phyloP scores from a whole-genome alignment of 2,113 vertebrate species.

The Dunckerocampus dactyliophorus region DNA sequence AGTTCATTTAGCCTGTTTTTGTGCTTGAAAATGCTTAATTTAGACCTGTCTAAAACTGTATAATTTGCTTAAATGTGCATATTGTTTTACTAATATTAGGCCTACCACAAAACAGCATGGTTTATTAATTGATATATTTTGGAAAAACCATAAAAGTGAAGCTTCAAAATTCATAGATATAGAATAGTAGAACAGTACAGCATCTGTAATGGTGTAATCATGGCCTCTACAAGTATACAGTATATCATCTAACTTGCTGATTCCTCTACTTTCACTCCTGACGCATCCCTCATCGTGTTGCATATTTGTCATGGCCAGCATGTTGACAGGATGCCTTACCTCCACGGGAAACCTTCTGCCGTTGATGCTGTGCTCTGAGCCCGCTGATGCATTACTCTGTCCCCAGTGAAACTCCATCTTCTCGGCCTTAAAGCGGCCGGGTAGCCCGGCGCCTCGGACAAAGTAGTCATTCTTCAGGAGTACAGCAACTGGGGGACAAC shows the following conservation, averaged over 20 bases:
- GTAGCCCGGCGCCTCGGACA: conserved; percentile 88
- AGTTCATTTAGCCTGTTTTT: too few relatives aligned
- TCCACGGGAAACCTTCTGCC: conserved; percentile 92
- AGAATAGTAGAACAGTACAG: too few relatives aligned
- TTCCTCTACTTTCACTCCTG: neutral
- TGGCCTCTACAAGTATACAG: too few relatives aligned
- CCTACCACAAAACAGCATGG: too few relatives aligned
- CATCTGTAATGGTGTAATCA: too few relatives aligned
- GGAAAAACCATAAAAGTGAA: too few relatives aligned
- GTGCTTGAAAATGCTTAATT: too few relatives aligned
- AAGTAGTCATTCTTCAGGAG: conserved; percentile 96
- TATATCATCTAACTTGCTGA: neutral
- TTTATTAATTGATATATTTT: too few relatives aligned
- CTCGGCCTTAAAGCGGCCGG: conserved; percentile 95
- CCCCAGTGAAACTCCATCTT: conserved; percentile 99
- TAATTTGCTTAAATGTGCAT: too few relatives aligned
- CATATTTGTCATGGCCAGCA: conserved; percentile 37
- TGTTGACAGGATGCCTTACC: conserved; percentile 64
- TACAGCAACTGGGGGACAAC: conserved; percentile 82
- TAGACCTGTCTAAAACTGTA: too few relatives aligned
- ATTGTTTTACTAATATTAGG: too few relatives aligned
- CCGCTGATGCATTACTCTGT: conserved; percentile 88
- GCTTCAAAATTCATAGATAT: too few relatives aligned
- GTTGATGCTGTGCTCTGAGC: conserved; percentile 95
- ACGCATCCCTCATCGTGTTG: neutral